These are phyloP conservation scores for Takifugu flavidus DNA, from an alignment of 2,113 vertebrate species.

Conservation along the genomic window DNA sequence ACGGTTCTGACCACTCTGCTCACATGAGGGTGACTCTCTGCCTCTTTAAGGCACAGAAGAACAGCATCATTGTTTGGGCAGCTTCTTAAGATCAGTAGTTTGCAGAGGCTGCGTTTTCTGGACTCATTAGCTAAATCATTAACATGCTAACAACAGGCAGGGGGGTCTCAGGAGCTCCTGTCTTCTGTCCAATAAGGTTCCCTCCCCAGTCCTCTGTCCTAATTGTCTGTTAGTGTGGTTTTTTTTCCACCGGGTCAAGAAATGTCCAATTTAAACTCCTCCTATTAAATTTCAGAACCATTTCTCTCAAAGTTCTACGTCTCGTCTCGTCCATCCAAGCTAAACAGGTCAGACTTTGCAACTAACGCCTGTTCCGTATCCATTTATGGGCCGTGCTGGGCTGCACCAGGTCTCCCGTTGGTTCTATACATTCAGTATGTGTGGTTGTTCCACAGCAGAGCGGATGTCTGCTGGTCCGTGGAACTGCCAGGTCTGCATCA, in stretches of 20 bases:
- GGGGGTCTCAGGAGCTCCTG: neutral
- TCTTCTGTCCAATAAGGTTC: neutral
- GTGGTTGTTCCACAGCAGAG: conserved; percentile 36
- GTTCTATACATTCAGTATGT: conserved; percentile 62
- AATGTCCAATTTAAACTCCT: too few relatives aligned
- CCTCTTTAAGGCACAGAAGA: neutral
- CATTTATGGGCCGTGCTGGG: neutral
- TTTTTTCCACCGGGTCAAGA: neutral
- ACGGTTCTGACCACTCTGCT: neutral
- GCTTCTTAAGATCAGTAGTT: too few relatives aligned
- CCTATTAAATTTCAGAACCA: too few relatives aligned
- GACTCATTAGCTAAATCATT: neutral
- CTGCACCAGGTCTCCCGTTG: neutral
- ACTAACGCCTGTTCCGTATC: too few relatives aligned
- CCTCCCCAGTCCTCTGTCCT: neutral
- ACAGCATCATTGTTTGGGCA: neutral
- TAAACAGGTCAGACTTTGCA: neutral
- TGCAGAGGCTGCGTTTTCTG: neutral
- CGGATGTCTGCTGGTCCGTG: conserved; percentile 5
- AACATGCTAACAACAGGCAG: neutral
- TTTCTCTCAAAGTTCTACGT: too few relatives aligned
- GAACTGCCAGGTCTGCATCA: conserved; percentile 25
- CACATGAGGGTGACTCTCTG: conserved; percentile 5
- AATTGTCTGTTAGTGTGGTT: neutral
- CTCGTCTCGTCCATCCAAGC: too few relatives aligned